phyloP scores from a whole-genome alignment of 2,888 invertebrate genomes.

The Sepioteuthis lessoniana region DNA sequence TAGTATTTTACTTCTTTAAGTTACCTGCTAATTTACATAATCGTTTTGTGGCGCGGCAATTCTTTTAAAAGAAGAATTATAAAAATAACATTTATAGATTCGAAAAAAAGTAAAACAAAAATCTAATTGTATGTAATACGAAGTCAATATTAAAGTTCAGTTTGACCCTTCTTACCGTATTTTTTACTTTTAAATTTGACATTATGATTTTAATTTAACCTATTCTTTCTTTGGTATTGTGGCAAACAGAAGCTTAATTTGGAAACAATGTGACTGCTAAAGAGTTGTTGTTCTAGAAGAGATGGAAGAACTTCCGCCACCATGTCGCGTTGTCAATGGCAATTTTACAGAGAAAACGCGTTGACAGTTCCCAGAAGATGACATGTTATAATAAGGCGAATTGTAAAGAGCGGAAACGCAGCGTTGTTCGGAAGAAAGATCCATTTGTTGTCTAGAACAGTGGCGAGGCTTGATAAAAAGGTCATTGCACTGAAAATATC shows the following conservation, averaged over 20 bases:
- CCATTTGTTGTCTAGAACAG: slow-evolving; percentile 21
- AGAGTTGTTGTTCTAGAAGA: not conserved
- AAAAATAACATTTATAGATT: not conserved
- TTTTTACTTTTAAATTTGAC: slow-evolving; percentile 1
- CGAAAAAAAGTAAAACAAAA: not conserved
- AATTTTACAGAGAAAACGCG: not conserved
- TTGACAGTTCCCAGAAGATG: slow-evolving; percentile 33
- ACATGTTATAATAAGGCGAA: not conserved
- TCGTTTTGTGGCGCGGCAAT: not conserved
- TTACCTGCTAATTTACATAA: not conserved
- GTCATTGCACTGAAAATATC: slow-evolving; percentile 17
- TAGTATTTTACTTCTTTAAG: not conserved
- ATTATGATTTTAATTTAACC: not conserved
- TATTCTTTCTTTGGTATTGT: not conserved
- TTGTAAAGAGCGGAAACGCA: not conserved
- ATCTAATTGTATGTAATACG: not conserved
- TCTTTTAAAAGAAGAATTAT: not conserved
- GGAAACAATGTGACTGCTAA: not conserved
- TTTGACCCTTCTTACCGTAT: not conserved
- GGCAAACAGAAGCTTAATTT: slow-evolving; percentile 6
- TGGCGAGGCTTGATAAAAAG: not conserved
- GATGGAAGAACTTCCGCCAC: slow-evolving; percentile 33
- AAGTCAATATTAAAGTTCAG: not conserved
- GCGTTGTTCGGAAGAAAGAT: slow-evolving; percentile 4
- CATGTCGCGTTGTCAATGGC: slow-evolving; percentile 13